Evolutionary conservation across 1,140 invertebrate genomes (phyloP), one percentile per base, ranked within the genome.

Genomic region (Trichonephila clavata): DNA sequence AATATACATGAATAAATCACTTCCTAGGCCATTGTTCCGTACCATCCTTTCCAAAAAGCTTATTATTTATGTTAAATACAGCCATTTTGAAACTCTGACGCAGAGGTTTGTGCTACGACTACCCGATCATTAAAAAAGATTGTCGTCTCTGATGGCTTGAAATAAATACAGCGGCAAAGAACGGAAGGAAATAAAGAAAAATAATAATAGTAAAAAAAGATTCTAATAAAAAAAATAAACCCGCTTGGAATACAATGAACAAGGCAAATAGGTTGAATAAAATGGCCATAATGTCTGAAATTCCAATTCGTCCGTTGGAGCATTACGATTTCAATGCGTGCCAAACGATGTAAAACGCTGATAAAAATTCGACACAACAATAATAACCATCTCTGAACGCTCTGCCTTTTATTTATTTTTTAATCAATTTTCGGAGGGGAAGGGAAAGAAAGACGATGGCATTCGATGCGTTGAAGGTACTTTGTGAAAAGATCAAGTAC

Each of bases 61-160:
- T 80, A 90, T 90, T 90, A 90, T 90, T 90, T 90, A 90, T 90
- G 88, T 68, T 90, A 90, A 90, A 90, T 90, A 77, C 88, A 39
- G 68, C 61, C 88, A 90, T 90, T 90, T 80, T 50, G 50, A 50
- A 90, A 59, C 65, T 90, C 71, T 90, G 39, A 57, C 57, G 68
- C 39, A 59, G 43, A 27, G n/a, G 20, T 21, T 59, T 50, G 50
- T 27, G 21, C 86, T 88, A 61, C 86, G 20, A 88, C 86, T 88
- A 88, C 81, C n/a, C 43, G 57, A 27, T 90, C 88, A 80, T 90
- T 90, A 90, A 77, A 88, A 88, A 88, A 59, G 39, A 77, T n/a
- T 90, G 68, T 90, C 68, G 16, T 90, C 60, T 39, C 24, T 63
- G 86, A 87, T 87, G 59, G 60, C 18, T 21, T 57, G 86, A 21